Percentiles rank a stretch among this genome's conserved stretches.
phyloP scores from a whole-genome alignment of 2,113 vertebrate genomes.

The Ibidorhyncha struthersii region DNA sequence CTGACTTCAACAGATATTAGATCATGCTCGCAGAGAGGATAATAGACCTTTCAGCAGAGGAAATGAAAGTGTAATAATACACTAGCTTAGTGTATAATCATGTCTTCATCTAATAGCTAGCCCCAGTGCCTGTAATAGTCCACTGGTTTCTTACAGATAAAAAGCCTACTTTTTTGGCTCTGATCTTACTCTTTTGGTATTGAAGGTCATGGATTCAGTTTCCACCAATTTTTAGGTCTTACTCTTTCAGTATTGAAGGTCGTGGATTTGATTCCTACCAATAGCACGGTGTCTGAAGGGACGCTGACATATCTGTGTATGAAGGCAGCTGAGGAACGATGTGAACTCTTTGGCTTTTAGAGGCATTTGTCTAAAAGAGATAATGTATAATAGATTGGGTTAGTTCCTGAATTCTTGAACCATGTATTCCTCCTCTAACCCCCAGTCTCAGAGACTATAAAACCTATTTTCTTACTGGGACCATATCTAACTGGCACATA shows the following conservation, averaged over 20 bases:
- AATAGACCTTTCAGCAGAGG: slow-evolving; percentile 55
- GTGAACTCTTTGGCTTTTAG: not conserved
- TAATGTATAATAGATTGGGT: not conserved
- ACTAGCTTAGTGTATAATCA: slow-evolving; percentile 45
- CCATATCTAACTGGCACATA: not conserved
- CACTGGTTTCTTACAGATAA: not conserved
- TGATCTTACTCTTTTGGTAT: not conserved
- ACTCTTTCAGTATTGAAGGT: not conserved
- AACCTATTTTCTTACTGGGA: not conserved
- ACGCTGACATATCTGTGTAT: not conserved
- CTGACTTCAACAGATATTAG: slow-evolving; percentile 28
- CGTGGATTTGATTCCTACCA: not conserved
- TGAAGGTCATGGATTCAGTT: not conserved
- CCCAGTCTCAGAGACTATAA: not conserved
- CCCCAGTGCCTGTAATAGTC: not conserved
- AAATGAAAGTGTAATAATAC: slow-evolving; percentile 55
- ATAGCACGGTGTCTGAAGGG: not conserved
- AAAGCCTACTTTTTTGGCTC: not conserved
- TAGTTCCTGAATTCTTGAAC: not conserved
- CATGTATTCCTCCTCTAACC: not conserved
- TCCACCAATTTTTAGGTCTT: not conserved
- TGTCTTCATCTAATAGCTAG: not conserved
- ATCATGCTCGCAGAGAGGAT: slow-evolving; percentile 24
- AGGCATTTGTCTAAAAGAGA: not conserved
- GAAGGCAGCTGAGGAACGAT: not conserved